Evolutionary conservation across 2,888 invertebrate genomes (phyloP).

Genomic region (Trilocha varians): DNA sequence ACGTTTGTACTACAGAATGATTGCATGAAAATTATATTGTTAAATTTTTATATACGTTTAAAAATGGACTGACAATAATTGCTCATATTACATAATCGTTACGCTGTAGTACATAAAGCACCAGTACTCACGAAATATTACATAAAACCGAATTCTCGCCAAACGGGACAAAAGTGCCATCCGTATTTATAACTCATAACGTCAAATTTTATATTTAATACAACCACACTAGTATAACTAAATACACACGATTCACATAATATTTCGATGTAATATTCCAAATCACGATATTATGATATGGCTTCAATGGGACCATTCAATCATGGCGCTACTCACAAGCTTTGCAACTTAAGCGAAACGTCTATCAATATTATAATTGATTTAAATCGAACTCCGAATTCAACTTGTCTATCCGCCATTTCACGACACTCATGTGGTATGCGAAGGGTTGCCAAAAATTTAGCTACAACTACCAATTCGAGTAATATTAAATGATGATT

Average conservation of each 20-base stretch:
- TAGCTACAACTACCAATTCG: too few relatives aligned
- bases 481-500: too few relatives aligned
- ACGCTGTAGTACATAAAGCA: constrained; percentile 49
- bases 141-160: constrained; percentile 13
- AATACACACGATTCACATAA: background rate
- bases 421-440: too few relatives aligned
- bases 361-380: too few relatives aligned
- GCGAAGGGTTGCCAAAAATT: too few relatives aligned
- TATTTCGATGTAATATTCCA: background rate
- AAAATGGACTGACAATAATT: constrained; percentile 20
- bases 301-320: too few relatives aligned
- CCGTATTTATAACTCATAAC: background rate
- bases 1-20: constrained; percentile 56
- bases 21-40: constrained; percentile 25
- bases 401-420: too few relatives aligned
- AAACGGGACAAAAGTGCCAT: background rate
- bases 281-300: constrained; percentile 9
- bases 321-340: too few relatives aligned
- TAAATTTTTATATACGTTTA: constrained; percentile 30
- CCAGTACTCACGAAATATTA: constrained; percentile 38
- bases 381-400: too few relatives aligned
- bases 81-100: constrained; percentile 27
- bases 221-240: background rate
- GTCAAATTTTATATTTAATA: too few relatives aligned
- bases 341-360: too few relatives aligned